Evolutionary conservation across 2,888 invertebrate genomes (phyloP).

Genomic region (Pimpla rufipes): DNA sequence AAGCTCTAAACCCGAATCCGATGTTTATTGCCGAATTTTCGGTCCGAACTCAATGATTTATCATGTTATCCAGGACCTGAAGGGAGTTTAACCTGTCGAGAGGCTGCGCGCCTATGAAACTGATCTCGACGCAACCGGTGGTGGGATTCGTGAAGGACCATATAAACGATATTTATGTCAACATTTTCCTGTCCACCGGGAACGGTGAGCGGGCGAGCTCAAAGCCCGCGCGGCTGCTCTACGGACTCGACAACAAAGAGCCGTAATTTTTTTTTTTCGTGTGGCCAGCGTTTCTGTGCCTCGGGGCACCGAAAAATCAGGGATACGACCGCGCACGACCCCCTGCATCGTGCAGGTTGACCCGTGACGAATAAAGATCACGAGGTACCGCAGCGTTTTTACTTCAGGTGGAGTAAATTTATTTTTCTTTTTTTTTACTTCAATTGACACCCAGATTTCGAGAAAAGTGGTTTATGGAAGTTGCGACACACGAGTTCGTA

Average conservation of each 20-base stretch:
- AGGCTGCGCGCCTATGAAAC: conserved; percentile 16
- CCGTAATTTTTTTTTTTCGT: conserved; percentile 68
- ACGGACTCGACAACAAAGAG: conserved; percentile 65
- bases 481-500: not conserved
- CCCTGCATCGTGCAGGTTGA: conserved; percentile 68
- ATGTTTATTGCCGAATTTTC: conserved; percentile 63
- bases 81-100: conserved; percentile 45
- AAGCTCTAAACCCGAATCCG: conserved; percentile 64
- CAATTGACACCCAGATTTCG: not conserved
- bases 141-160: conserved; percentile 57
- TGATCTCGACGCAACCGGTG: conserved; percentile 65
- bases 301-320: conserved; percentile 50
- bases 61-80: conserved; percentile 61
- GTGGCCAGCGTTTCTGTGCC: conserved; percentile 49
- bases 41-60: conserved; percentile 70
- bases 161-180: conserved; percentile 77
- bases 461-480: not conserved
- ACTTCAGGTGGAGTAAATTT: not conserved
- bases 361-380: conserved; percentile 71
- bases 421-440: not conserved
- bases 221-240: conserved; percentile 65
- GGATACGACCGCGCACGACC: conserved; percentile 57
- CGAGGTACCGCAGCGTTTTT: conserved; percentile 59
- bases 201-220: conserved; percentile 64
- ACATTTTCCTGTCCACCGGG: conserved; percentile 70